phyloP scores from a whole-genome alignment of 1,140 invertebrate species.

The Zaprionus inermis region DNA sequence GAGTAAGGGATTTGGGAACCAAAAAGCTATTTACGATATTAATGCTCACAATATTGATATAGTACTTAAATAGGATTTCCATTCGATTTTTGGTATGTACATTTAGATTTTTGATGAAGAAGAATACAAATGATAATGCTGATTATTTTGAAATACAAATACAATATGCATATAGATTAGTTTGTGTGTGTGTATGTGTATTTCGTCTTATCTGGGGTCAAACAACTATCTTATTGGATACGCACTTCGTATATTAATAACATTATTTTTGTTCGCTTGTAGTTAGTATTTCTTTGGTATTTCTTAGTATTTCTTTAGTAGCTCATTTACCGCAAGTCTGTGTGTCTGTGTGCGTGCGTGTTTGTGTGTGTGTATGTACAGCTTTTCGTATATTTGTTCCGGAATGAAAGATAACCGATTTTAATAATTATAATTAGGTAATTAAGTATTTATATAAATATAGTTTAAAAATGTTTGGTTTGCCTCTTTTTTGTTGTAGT shows the following conservation, averaged over 20 bases:
- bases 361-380: constrained; percentile 23
- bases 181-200: neutral
- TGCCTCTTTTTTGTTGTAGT: constrained; percentile 47
- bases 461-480: constrained; percentile 44
- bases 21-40: neutral
- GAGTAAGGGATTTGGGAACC: neutral
- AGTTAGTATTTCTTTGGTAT: constrained; percentile 12
- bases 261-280: neutral
- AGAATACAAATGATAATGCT: constrained; percentile 8
- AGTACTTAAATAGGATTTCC: constrained; percentile 7
- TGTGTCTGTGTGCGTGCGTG: neutral
- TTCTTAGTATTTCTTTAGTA: constrained; percentile 3
- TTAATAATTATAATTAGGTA: constrained; percentile 16
- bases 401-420: constrained; percentile 16
- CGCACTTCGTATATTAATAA: neutral
- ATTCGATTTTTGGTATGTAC: constrained; percentile 16
- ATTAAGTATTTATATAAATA: constrained; percentile 18
- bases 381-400: constrained; percentile 9
- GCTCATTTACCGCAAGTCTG: constrained; percentile 3
- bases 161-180: constrained; percentile 7
- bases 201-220: constrained; percentile 23
- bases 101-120: constrained; percentile 21
- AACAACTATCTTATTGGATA: constrained; percentile 27
- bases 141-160: constrained; percentile 14
- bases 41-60: constrained; percentile 8